phyloP scores from a whole-genome alignment of 2,113 vertebrate genomes.

The Carollia perspicillata region DNA sequence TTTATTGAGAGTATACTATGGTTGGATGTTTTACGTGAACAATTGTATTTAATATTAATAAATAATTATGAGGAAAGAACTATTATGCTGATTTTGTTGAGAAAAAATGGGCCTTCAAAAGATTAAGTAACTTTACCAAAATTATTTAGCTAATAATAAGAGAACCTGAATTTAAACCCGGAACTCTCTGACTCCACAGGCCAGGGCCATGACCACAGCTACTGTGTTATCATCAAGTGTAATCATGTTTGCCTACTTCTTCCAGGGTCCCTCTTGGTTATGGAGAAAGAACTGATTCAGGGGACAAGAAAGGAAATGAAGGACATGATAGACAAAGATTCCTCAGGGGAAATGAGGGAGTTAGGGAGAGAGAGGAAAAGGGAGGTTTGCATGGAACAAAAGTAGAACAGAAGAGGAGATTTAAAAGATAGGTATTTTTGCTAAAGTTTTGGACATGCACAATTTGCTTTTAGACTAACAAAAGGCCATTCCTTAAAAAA shows the following conservation, averaged over 20 bases:
- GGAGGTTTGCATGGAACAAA: neutral
- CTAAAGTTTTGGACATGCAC: neutral
- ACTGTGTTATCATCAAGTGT: neutral
- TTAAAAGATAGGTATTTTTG: neutral
- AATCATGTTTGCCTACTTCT: neutral
- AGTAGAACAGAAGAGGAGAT: neutral
- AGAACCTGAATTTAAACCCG: neutral
- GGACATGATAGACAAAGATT: neutral
- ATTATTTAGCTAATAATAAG: neutral
- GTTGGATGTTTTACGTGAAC: neutral
- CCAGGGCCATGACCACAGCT: too few relatives aligned
- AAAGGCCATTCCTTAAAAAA: neutral
- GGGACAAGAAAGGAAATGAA: neutral
- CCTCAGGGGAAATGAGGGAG: neutral
- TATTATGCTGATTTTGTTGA: neutral
- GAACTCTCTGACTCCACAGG: neutral
- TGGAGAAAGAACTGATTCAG: neutral
- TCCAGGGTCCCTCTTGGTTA: neutral
- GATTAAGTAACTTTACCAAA: neutral
- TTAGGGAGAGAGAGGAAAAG: accelerated
- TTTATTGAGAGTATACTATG: neutral
- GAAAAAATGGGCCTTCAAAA: neutral
- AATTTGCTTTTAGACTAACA: neutral
- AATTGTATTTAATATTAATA: neutral
- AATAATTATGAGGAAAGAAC: neutral